These are phyloP conservation scores for Sesia bembeciformis DNA, from an alignment of 2,888 invertebrate species.

Conservation along the genomic window DNA sequence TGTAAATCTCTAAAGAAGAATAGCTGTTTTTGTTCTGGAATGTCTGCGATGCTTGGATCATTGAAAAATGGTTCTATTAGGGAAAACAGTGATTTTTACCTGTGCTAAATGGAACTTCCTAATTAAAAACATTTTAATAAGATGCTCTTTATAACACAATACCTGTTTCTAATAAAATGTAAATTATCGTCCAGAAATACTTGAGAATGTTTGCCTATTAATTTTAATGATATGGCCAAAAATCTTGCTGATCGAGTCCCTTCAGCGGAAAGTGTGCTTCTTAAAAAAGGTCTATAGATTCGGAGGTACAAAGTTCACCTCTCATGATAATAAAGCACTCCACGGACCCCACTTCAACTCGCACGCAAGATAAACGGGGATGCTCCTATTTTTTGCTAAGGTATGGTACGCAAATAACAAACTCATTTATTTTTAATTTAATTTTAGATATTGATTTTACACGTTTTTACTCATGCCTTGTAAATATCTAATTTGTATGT, in stretches of 20 bases:
- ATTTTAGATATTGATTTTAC: too few species aligned
- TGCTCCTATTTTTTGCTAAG: constrained; percentile 37
- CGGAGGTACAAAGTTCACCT: constrained; percentile 42
- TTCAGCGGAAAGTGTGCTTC: constrained; percentile 43
- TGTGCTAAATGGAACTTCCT: not conserved
- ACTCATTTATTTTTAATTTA: too few species aligned
- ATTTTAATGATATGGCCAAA: constrained; percentile 59
- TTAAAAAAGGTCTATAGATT: constrained; percentile 14
- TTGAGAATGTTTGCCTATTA: constrained; percentile 41
- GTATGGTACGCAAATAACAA: constrained; percentile 14
- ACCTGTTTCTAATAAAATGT: not conserved
- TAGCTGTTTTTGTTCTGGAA: constrained; percentile 25
- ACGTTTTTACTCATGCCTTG: too few species aligned
- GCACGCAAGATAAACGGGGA: constrained; percentile 58
- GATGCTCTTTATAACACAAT: not conserved
- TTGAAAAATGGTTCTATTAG: constrained; percentile 12
- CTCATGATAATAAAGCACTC: constrained; percentile 49
- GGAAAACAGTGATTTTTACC: not conserved
- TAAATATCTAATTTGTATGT: too few species aligned
- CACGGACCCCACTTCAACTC: constrained; percentile 50
- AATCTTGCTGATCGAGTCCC: constrained; percentile 56
- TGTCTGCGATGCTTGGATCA: constrained; percentile 23
- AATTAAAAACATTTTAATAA: too few species aligned
- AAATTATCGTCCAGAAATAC: not conserved
- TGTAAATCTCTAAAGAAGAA: constrained; percentile 39